phyloP scores from a whole-genome alignment of 1,140 invertebrate species.

The Phenacoccus solenopsis region DNA sequence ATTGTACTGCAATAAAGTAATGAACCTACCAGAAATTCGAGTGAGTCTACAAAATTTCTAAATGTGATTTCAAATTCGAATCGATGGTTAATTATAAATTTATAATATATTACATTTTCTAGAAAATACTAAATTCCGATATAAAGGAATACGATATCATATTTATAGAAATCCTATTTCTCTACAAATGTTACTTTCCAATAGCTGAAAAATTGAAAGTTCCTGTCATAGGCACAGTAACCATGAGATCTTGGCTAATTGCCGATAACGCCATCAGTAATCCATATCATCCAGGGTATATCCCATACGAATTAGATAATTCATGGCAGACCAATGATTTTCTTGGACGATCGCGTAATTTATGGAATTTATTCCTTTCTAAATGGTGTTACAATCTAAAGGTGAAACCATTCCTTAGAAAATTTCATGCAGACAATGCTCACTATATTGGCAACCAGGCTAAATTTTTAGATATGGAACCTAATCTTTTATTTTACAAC shows the following conservation, averaged over 20 bases:
- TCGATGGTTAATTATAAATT: too few relatives aligned
- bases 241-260: background rate
- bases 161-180: background rate
- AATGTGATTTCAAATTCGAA: too few relatives aligned
- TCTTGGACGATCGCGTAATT: background rate
- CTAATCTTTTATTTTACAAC: background rate
- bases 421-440: background rate
- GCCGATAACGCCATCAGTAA: background rate
- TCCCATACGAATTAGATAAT: background rate
- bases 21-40: too few relatives aligned
- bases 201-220: background rate
- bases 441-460: background rate
- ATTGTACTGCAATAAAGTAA: too few relatives aligned
- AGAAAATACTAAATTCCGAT: background rate
- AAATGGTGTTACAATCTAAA: background rate
- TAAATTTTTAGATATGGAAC: background rate
- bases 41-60: too few relatives aligned
- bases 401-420: background rate
- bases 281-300: background rate
- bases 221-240: background rate
- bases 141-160: background rate
- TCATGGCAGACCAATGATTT: background rate
- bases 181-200: background rate
- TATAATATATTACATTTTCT: too few relatives aligned
- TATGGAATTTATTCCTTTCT: background rate